Base-by-base conservation (phyloP, 2,797 vertebrate genomes). In the Scleropages formosus region DNA sequence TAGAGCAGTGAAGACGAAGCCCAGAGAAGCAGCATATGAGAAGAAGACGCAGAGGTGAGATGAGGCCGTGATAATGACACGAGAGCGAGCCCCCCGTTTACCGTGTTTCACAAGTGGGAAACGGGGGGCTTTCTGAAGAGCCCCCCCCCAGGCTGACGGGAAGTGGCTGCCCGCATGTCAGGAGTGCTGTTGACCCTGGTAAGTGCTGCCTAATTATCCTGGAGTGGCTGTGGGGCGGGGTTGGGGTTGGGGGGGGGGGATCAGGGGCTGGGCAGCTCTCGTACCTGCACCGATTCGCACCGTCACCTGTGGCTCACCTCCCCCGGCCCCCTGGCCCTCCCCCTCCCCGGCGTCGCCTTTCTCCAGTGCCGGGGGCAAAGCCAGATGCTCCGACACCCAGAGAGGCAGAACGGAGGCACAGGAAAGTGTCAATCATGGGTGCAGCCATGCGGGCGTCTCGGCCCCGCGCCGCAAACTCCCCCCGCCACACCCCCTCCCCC, bases 161-260 rank as follows among this genome's bases (percentile, higher is more conserved):
- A 89, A 88, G 88, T 89, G 86, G 86, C 66, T 61, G 75, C 76
- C 85, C 84, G 85, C 61, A 80, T 79, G 82, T 86, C 83, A 85
- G 84, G 77, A 88, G 78, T 79, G 87, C 85, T 81, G 73, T 79
- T 75, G 71, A 84, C 77, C 79, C 86, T 87, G 90, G 91, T 92
- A 94, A 95, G 91, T 92, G 92, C 87, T 89, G 85, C 65, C 85
- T 94, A 90, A 92, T 89, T 91, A 92, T 88, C 75, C 82, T 87
- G 82, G 84, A 80, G 84, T 73, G 82, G 84, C 65, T 80, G 10
- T 76, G 46, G 31, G 31, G 31, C 39, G 31, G 31, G 31, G 39
- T 31, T 39, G 79, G 82, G 80, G 75, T 53, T 75, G 63, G 59
- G 61, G 77, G 58, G 49, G 69, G 77, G 47, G 18, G 59, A 18